Conservation (phyloP, 2,888 invertebrate species). For the Drosophila affinis region DNA sequence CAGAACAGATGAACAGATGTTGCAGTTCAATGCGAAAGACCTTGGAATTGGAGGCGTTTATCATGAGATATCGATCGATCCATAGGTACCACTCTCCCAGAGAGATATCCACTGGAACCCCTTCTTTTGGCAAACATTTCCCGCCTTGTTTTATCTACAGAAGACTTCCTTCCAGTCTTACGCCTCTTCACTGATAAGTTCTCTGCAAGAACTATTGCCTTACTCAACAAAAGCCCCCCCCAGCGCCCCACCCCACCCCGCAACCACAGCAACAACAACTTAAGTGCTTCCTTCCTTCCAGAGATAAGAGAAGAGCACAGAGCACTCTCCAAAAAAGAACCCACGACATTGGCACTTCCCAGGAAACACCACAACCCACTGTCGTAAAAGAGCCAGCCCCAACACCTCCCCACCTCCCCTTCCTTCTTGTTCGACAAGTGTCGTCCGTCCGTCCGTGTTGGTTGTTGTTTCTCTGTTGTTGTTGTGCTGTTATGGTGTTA, state of each 20-base stretch:
- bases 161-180: constrained; percentile 33
- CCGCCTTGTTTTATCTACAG: not conserved
- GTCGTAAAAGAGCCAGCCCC: constrained; percentile 65
- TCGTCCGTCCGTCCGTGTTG: constrained; percentile 4
- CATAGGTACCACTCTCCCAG: not conserved
- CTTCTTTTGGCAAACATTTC: not conserved
- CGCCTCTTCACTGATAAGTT: constrained; percentile 39
- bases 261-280: not conserved
- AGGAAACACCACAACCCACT: constrained; percentile 54
- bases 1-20: constrained; percentile 6
- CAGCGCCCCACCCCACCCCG: not conserved
- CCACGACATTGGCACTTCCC: constrained; percentile 51
- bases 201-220: constrained; percentile 19
- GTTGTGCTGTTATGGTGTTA: constrained; percentile 6
- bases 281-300: constrained; percentile 41
- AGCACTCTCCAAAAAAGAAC: constrained; percentile 7
- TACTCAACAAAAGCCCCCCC: constrained; percentile 27
- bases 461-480: constrained; percentile 16
- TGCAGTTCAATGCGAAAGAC: constrained; percentile 7
- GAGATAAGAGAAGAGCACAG: constrained; percentile 32
- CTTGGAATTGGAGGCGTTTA: not conserved
- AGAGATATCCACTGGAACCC: no score
- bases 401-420: constrained; percentile 2
- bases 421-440: constrained; percentile 50
- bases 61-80: not conserved